Percentiles rank a stretch among this genome's conserved stretches.
Conservation (phyloP, 2,797 vertebrate genomes). For the Odontamblyopus rebecca region DNA sequence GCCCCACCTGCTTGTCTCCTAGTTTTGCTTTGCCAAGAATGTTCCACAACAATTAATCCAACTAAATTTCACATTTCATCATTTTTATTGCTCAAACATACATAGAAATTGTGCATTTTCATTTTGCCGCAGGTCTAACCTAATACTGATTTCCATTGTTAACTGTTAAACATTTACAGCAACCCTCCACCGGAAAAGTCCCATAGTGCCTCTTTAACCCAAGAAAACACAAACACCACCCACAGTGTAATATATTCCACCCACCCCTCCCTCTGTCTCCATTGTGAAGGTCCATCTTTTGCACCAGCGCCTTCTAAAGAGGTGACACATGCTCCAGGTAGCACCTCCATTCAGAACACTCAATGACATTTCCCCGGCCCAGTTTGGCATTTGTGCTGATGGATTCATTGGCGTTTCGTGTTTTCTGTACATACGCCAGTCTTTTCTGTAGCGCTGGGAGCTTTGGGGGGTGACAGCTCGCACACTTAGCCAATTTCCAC, state of each 20-base stretch:
- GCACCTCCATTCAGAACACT: slow-evolving; percentile 49
- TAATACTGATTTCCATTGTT: no score
- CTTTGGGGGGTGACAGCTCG: neutral
- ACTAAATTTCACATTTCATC: no score
- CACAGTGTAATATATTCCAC: neutral
- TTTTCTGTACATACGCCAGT: slow-evolving; percentile 6
- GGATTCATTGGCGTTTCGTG: slow-evolving; percentile 73
- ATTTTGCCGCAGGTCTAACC: neutral
- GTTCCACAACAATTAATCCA: no score
- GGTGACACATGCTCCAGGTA: slow-evolving; percentile 17
- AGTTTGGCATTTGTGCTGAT: slow-evolving; percentile 73
- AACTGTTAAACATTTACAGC: no score
- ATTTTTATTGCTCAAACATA: neutral
- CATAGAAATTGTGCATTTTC: neutral
- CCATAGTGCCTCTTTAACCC: neutral
- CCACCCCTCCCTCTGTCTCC: neutral
- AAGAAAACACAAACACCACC: neutral
- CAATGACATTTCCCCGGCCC: slow-evolving; percentile 71
- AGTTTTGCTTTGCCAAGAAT: no score
- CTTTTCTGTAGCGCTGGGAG: neutral
- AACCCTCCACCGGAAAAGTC: neutral
- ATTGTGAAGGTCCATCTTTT: neutral
- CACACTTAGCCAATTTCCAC: slow-evolving; percentile 13
- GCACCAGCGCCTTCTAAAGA: slow-evolving; percentile 30
- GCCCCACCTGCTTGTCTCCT: no score